Base-by-base conservation (phyloP, 92 coral and sea anemone species). In the Epizoanthus ramosus region DNA sequence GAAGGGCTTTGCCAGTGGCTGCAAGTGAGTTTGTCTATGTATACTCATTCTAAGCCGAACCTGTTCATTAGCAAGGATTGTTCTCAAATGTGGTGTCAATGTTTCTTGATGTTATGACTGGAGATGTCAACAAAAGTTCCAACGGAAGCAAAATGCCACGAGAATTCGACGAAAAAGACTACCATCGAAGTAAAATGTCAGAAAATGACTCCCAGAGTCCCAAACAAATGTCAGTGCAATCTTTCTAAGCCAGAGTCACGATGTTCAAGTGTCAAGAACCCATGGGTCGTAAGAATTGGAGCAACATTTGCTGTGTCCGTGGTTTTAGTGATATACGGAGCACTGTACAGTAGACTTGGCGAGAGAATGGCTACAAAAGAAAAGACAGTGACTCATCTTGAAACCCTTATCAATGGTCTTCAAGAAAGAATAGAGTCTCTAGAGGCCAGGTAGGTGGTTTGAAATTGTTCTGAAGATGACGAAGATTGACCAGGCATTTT, bases 51-150 rank as follows among this genome's bases (percentile, higher is more conserved):
- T 43, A 43, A 6, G 50, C 54, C 54, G 14, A 9, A 13, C 14
- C 54, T 50, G 54, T 50, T 50, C 54, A 50, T 37, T 8, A 54
- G 37, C 60, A 58, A 77, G 23, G 82, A 35, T 47, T 61, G 22
- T 45, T 21, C 57, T 41, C n/a, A 58, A 39, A 37, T 33, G 69
- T 56, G 41, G 41, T 43, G 58, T 19, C 39, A 77, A 60, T 63
- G 59, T 53, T 8, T 3, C 21, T 7, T 0, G 21, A 25, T 60
- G 81, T 58, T 31, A 61, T 60, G 71, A 43, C 54, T 65, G 70
- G 82, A 77, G 63, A 77, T 77, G 82, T 63, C 82, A 47, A 77
- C 82, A 60, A 77, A 77, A 77, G 57, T 77, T 61, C 82, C 60
- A 35, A 77, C 82, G 7, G 82, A 77, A 77, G 71, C 63, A 39